Evolutionary conservation across 1,140 invertebrate genomes (phyloP), one percentile per base, ranked within the genome.

Genomic region (Drosophila pachea): DNA sequence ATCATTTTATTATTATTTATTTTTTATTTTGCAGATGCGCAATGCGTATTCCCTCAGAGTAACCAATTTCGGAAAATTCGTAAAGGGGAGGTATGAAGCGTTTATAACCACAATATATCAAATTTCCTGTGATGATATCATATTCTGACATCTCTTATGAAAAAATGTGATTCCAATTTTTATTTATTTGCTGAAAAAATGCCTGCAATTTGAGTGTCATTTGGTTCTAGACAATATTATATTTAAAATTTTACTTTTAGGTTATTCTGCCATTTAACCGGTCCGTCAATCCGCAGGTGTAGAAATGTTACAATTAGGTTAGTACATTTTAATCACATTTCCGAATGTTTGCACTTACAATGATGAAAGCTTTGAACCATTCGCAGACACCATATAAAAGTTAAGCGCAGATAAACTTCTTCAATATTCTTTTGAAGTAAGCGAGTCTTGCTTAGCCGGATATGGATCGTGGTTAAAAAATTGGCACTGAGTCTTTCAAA

Each of bases 81-180:
- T 22, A 16, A 14, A 54, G 54, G 66, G 58, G 12, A 52, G 54
- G 7, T 12, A 35, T 36, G 7, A 3, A 22, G 3, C 22, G 6
- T 53, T 36, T 29, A 29, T 8, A 16, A 9, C 22, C 22, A 3
- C 22, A 22, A 22, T 16, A 0, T 6, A 14, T 7, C 4, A 9
- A 33, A 14, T 22, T 29, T 45, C 11, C 33, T 75, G 22, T 88
- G 86, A 88, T 88, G 86, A 88, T 45, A 73, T 86, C 59, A 74
- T 73, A 67, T 83, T 88, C 86, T 88, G 86, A 88, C 86, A 88
- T 73, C 86, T 88, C 86, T 70, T 73, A 88, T 88, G 86, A 88
- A 86, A 68, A 78, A 52, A 50, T 78, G 78, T 88, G 86, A 88
- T 88, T 81, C 76, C 22, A 61, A 76, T 48, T 74, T 73, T 70